Conservation (phyloP, 2,113 vertebrate genomes). For the Cairina moschata region DNA sequence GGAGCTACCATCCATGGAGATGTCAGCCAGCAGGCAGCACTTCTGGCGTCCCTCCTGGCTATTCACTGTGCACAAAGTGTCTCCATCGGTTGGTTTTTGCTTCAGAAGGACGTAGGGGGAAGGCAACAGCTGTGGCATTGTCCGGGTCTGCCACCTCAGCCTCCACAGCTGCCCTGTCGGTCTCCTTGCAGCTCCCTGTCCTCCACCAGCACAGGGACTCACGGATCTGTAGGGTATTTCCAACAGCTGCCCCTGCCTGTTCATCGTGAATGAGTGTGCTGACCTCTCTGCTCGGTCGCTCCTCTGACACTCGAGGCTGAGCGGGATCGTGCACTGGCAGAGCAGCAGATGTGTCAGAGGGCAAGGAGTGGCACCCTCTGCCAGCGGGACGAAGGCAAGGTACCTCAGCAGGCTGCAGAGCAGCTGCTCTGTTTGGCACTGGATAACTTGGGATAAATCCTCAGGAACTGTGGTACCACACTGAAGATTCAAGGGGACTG, state of each 20-base stretch:
- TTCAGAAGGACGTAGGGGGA: not conserved
- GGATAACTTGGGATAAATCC: not conserved
- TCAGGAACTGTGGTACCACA: not conserved
- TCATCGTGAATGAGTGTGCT: not conserved
- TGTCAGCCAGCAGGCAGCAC: not conserved
- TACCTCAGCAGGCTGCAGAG: not conserved
- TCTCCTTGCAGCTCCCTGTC: not conserved
- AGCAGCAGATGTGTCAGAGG: not conserved
- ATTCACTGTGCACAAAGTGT: not conserved
- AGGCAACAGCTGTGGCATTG: not conserved
- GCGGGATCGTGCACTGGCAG: not conserved
- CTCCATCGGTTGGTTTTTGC: too few species aligned
- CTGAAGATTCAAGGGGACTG: not conserved
- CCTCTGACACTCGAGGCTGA: not conserved
- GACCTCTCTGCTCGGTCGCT: rapidly evolving
- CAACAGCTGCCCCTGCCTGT: not conserved
- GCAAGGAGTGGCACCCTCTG: not conserved
- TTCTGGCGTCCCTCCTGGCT: not conserved
- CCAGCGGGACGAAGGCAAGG: not conserved
- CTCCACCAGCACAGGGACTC: not conserved
- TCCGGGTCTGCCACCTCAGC: not conserved
- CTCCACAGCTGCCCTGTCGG: not conserved
- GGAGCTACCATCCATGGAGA: not conserved
- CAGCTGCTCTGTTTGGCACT: not conserved
- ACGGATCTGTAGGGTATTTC: not conserved